Percentiles rank a stretch among this genome's conserved stretches.
phyloP scores from a whole-genome alignment of 1,140 invertebrate genomes.

The Eupeodes corollae region DNA sequence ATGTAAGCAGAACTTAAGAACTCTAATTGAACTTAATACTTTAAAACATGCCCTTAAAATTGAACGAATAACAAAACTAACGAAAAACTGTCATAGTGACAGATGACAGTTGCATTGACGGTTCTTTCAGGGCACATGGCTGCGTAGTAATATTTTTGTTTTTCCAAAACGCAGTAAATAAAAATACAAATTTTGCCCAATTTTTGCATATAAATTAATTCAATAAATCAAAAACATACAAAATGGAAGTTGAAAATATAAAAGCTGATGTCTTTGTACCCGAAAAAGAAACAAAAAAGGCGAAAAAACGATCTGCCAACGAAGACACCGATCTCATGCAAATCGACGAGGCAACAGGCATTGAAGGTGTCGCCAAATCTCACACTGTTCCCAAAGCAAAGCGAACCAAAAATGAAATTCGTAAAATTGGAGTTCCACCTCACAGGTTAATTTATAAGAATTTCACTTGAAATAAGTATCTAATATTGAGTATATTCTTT shows the following conservation, averaged over 20 bases:
- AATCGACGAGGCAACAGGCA: constrained; percentile 51
- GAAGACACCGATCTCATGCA: constrained; percentile 45
- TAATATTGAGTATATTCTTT: constrained; percentile 35
- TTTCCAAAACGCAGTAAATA: too few species aligned
- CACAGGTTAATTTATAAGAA: constrained; percentile 41
- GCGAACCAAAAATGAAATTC: constrained; percentile 44
- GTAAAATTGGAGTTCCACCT: constrained; percentile 52
- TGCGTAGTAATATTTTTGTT: too few species aligned
- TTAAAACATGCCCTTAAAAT: too few species aligned
- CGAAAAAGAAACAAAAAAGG: constrained; percentile 39
- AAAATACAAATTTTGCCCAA: too few species aligned
- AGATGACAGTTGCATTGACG: too few species aligned
- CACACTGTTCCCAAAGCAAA: constrained; percentile 37
- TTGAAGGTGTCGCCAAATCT: constrained; percentile 45
- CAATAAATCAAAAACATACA: background rate
- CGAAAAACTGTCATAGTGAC: too few species aligned
- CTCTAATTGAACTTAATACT: too few species aligned
- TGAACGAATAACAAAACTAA: too few species aligned
- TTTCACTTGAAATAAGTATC: too few species aligned
- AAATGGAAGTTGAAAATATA: constrained; percentile 39
- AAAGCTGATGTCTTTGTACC: constrained; percentile 45
- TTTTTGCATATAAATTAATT: too few species aligned
- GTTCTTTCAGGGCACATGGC: too few species aligned
- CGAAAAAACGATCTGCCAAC: constrained; percentile 40
- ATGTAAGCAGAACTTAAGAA: too few species aligned